These are phyloP conservation scores for Napeogenes sylphis DNA, from an alignment of 2,888 invertebrate genomes.

Conservation along the genomic window DNA sequence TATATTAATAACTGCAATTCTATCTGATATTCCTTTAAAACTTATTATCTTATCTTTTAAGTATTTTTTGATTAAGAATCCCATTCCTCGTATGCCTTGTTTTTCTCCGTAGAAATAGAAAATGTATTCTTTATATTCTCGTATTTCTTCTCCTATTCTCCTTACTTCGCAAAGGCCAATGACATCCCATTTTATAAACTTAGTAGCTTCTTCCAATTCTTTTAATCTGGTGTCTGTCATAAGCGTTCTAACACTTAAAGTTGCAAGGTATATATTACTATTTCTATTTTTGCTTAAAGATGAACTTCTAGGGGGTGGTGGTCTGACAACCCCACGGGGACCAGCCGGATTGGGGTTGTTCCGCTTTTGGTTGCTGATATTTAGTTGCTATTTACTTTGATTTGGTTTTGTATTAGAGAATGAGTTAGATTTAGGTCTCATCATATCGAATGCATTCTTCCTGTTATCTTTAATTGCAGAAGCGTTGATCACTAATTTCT, in stretches of 20 bases:
- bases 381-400: slow-evolving; percentile 15
- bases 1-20: slow-evolving; percentile 27
- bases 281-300: slow-evolving; percentile 7
- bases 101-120: slow-evolving; percentile 22
- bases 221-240: slow-evolving; percentile 14
- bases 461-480: slow-evolving; percentile 11
- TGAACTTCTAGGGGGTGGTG: slow-evolving; percentile 24
- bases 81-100: slow-evolving; percentile 21
- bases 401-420: slow-evolving; percentile 9
- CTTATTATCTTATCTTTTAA: slow-evolving; percentile 22
- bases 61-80: slow-evolving; percentile 27
- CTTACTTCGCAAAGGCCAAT: slow-evolving; percentile 33
- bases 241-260: slow-evolving; percentile 26
- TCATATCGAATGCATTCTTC: slow-evolving; percentile 20
- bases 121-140: slow-evolving; percentile 24
- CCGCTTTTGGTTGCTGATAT: slow-evolving; percentile 21
- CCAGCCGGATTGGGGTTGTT: slow-evolving; percentile 32
- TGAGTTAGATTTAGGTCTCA: slow-evolving; percentile 21
- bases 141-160: slow-evolving; percentile 28
- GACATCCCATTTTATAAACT: slow-evolving; percentile 31
- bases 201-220: slow-evolving; percentile 27
- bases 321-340: slow-evolving; percentile 30
- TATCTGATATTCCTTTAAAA: slow-evolving; percentile 26
- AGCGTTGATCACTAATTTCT: slow-evolving; percentile 11
- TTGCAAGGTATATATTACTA: slow-evolving; percentile 18